phyloP scores from a whole-genome alignment of 37 sponge, comb jelly and placozoan genomes.

The Crambe crambe region DNA sequence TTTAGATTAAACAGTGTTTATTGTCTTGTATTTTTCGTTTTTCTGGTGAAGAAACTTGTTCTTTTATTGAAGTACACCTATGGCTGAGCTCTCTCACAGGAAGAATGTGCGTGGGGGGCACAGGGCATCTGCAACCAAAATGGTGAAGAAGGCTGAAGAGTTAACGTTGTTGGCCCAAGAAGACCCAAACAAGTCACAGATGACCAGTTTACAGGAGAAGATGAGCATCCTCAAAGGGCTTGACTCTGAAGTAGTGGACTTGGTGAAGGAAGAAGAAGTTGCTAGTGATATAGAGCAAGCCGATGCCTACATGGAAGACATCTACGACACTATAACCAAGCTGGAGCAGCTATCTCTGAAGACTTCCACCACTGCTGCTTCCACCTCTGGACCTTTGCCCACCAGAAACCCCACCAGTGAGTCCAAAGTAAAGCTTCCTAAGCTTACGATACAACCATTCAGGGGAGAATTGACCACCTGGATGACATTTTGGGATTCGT shows the following conservation, averaged over 20 bases:
- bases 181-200: neutral
- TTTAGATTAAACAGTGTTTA: neutral
- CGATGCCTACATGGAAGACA: conserved; percentile 11
- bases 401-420: neutral
- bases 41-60: neutral
- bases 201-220: conserved; percentile 26
- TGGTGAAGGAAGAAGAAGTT: conserved; percentile 2
- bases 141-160: neutral
- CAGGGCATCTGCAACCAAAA: neutral
- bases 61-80: too few relatives aligned
- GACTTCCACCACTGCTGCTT: neutral
- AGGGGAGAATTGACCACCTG: conserved; percentile 11
- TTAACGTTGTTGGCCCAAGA: neutral
- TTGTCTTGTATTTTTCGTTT: neutral
- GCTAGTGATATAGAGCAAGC: conserved; percentile 17
- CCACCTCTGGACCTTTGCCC: neutral
- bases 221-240: conserved; percentile 13
- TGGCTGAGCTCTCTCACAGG: neutral
- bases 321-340: neutral
- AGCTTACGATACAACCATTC: conserved; percentile 8
- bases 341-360: neutral
- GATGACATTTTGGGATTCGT: conserved; percentile 22
- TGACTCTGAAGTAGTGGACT: conserved; percentile 18
- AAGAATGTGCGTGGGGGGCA: neutral
- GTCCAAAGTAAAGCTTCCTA: conserved; percentile 6